phyloP scores from a whole-genome alignment of 1,140 invertebrate genomes.

The Drosophila serrata region DNA sequence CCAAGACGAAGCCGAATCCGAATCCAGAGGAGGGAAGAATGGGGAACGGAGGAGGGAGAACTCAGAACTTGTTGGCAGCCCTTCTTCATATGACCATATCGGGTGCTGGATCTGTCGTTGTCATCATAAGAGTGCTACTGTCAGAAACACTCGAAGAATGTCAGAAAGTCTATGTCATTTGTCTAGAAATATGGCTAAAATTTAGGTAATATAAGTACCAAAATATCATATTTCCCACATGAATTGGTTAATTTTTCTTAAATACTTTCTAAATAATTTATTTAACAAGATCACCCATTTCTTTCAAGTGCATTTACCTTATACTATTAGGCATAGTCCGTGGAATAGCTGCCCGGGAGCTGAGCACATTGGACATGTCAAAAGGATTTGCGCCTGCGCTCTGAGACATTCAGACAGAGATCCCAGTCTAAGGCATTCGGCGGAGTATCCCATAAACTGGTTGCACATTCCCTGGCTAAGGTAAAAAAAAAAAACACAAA shows the following conservation, averaged over 20 bases:
- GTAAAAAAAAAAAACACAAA: background rate
- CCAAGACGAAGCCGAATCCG: slow-evolving; percentile 18
- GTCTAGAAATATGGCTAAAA: background rate
- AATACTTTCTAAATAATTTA: too few species aligned
- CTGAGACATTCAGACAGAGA: slow-evolving; percentile 11
- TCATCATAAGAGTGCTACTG: slow-evolving; percentile 51
- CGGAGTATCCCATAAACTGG: slow-evolving; percentile 57
- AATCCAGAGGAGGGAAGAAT: background rate
- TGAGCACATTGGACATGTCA: slow-evolving; percentile 57
- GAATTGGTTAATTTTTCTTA: background rate
- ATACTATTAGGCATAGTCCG: slow-evolving; percentile 46
- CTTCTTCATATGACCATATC: slow-evolving; percentile 63
- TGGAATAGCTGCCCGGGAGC: slow-evolving; percentile 23
- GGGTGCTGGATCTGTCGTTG: slow-evolving; percentile 65
- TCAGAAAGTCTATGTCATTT: background rate
- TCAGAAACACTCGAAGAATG: slow-evolving; percentile 24
- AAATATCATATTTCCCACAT: background rate
- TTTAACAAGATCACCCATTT: background rate
- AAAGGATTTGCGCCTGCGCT: slow-evolving; percentile 61
- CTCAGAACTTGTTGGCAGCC: slow-evolving; percentile 53
- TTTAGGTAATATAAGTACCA: too few species aligned
- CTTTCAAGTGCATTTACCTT: slow-evolving; percentile 16
- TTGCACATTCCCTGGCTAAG: slow-evolving; percentile 35
- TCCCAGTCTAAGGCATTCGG: background rate
- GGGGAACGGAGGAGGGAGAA: background rate